Evolutionary conservation across 2,113 vertebrate genomes (phyloP).

Genomic region (Cinclus cinclus): DNA sequence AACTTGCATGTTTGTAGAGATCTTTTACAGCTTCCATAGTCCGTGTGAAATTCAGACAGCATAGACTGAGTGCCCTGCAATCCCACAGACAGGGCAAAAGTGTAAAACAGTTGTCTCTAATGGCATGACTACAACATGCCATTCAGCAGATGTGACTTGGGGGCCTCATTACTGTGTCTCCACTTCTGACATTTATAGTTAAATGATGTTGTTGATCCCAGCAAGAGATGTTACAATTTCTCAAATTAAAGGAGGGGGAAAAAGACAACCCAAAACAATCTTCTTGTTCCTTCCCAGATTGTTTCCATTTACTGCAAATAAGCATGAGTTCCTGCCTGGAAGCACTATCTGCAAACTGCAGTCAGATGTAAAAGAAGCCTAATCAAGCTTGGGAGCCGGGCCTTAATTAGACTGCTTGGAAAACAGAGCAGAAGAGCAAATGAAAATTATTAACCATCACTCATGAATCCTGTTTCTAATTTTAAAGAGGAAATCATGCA

Average conservation of each 20-base stretch:
- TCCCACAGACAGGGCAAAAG: not conserved
- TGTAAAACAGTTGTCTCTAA: not conserved
- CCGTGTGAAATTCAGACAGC: not conserved
- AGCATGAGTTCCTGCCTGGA: conserved; percentile 73
- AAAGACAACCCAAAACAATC: not conserved
- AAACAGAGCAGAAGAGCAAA: conserved; percentile 79
- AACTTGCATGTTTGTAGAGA: not conserved
- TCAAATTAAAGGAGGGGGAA: conserved; percentile 37
- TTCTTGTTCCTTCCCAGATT: conserved; percentile 70
- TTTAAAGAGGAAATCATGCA: conserved; percentile 81
- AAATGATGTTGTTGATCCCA: conserved; percentile 44
- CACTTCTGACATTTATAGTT: conserved; percentile 47
- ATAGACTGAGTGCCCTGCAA: not conserved
- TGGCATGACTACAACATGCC: not conserved
- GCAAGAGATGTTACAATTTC: conserved; percentile 20
- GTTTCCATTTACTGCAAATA: conserved; percentile 74
- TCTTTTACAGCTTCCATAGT: not conserved
- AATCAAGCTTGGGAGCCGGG: conserved; percentile 76
- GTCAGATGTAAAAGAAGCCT: conserved; percentile 78
- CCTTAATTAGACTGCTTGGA: conserved; percentile 78
- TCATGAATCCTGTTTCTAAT: conserved; percentile 81
- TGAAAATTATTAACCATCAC: conserved; percentile 79
- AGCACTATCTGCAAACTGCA: conserved; percentile 76
- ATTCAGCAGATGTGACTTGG: not conserved
- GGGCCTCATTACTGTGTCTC: conserved; percentile 24